phyloP scores from a whole-genome alignment of 1,140 invertebrate species.

The Formica exsecta region DNA sequence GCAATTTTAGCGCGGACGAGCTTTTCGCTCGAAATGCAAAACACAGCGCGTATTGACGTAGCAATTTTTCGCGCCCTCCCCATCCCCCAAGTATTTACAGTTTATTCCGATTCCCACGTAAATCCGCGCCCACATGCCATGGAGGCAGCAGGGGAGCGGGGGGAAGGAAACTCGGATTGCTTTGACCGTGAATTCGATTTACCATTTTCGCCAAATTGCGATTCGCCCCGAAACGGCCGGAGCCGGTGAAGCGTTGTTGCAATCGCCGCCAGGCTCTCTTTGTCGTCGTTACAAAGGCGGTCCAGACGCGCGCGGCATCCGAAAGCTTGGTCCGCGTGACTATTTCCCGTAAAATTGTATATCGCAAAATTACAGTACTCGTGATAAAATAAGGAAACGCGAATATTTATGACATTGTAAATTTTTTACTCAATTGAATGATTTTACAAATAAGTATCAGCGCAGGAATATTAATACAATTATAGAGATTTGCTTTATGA shows the following conservation, averaged over 20 bases:
- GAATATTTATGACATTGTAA: too few relatives aligned
- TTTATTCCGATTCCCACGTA: constrained; percentile 36
- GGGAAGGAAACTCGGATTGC: constrained; percentile 5
- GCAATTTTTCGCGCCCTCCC: constrained; percentile 27
- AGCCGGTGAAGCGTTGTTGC: background rate
- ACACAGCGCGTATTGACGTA: constrained; percentile 18
- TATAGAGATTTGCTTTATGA: background rate
- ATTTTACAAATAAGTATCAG: background rate
- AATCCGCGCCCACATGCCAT: background rate
- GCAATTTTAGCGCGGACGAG: constrained; percentile 23
- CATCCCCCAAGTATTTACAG: constrained; percentile 31
- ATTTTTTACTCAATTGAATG: too few relatives aligned
- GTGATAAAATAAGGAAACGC: background rate
- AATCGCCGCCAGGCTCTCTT: constrained; percentile 28
- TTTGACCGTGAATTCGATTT: constrained; percentile 44
- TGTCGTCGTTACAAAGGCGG: constrained; percentile 58
- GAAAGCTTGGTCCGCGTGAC: constrained; percentile 2
- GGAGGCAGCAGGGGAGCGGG: background rate
- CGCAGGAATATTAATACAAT: background rate
- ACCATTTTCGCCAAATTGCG: constrained; percentile 45
- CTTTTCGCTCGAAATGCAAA: constrained; percentile 37
- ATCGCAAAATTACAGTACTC: background rate
- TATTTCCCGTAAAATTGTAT: background rate
- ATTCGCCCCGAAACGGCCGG: background rate
- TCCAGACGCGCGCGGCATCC: constrained; percentile 35